phyloP scores from a whole-genome alignment of 2,797 vertebrate genomes.

The Microhierax caerulescens region DNA sequence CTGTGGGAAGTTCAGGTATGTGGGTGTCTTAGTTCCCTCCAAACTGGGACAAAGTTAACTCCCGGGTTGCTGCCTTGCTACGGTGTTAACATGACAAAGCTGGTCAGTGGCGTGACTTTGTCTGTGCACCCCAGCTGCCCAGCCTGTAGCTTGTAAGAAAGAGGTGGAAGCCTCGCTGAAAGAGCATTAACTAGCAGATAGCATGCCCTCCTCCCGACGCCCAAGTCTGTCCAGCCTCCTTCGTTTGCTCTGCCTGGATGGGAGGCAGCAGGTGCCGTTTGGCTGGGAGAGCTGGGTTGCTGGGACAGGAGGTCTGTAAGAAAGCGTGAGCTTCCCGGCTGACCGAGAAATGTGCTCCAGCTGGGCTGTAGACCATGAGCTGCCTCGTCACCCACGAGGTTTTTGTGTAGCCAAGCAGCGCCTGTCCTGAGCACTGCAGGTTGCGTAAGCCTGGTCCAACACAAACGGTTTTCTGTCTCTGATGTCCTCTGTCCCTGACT shows the following conservation, averaged over 20 bases:
- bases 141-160: neutral
- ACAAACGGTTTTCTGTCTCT: neutral
- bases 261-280: neutral
- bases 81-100: neutral
- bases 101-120: neutral
- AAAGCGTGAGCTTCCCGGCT: neutral
- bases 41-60: neutral
- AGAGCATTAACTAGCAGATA: neutral
- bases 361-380: neutral
- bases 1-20: neutral
- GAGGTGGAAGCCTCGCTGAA: neutral
- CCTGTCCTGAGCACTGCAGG: neutral
- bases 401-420: neutral
- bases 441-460: neutral
- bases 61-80: neutral
- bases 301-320: neutral
- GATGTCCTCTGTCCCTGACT: too few species aligned
- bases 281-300: neutral
- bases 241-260: neutral
- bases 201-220: neutral
- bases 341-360: neutral
- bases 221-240: neutral
- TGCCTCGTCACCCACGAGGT: neutral
- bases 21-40: neutral
- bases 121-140: neutral